A percentile compares a stretch with the other conserved stretches of the same genome.
Conservation (phyloP, 2,113 vertebrate species). For the Boulengeromyrus knoepffleri region DNA sequence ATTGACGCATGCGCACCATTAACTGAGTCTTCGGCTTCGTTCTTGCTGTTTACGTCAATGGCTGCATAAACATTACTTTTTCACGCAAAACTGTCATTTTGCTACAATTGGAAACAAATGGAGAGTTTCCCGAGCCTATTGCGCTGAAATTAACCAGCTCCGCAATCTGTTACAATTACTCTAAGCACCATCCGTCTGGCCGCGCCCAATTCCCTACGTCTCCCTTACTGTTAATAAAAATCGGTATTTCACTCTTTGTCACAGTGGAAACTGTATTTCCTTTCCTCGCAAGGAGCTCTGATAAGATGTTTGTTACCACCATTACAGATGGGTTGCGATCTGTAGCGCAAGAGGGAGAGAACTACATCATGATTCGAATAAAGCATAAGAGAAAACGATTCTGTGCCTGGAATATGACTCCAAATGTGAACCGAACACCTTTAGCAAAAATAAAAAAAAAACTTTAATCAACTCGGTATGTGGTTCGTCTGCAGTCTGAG, state of each 20-base stretch:
- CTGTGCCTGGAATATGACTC: background rate
- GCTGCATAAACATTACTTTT: background rate
- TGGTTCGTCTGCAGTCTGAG: background rate
- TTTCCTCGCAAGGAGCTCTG: background rate
- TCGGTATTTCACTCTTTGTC: background rate
- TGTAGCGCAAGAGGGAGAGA: background rate
- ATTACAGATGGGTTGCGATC: background rate
- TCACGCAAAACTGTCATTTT: background rate
- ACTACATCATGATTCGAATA: background rate
- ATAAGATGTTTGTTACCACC: background rate
- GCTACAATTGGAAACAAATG: slow-evolving; percentile 15
- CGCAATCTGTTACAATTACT: background rate
- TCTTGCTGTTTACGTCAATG: background rate
- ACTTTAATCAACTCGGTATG: background rate
- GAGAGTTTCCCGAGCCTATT: background rate
- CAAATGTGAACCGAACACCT: background rate
- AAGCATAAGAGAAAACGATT: background rate
- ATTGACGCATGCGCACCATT: background rate
- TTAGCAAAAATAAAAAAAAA: background rate
- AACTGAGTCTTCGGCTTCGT: background rate
- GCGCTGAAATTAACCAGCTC: background rate
- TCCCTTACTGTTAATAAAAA: background rate
- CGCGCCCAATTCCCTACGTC: background rate
- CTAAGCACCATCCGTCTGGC: background rate
- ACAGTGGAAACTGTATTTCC: background rate